Percentiles rank a stretch among this genome's conserved stretches.
These are phyloP conservation scores for Eurytoma californica DNA, from an alignment of 2,888 invertebrate species.

Conservation along the genomic window DNA sequence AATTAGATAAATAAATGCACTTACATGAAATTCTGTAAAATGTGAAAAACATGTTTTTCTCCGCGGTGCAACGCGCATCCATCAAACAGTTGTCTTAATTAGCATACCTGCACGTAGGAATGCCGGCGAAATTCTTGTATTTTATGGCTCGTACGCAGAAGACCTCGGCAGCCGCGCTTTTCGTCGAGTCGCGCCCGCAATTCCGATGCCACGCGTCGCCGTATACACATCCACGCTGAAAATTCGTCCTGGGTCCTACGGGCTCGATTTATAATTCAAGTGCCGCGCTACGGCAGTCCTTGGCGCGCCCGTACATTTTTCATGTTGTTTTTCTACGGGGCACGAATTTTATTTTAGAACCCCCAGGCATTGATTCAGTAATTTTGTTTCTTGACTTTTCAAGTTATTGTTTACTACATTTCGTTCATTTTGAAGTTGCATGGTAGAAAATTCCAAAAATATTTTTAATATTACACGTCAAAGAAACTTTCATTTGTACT, in stretches of 20 bases:
- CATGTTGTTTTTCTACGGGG: neutral
- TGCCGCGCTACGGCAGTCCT: neutral
- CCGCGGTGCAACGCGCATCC: too few relatives aligned
- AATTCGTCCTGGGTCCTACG: neutral
- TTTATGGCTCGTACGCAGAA: neutral
- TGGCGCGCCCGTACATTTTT: neutral
- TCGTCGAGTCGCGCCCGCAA: neutral
- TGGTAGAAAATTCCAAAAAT: too few relatives aligned
- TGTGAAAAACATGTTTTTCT: too few relatives aligned
- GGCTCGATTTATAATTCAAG: conserved; percentile 14
- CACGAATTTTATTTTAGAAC: neutral
- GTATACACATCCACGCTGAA: neutral
- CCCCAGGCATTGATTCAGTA: neutral
- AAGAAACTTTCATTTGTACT: too few relatives aligned
- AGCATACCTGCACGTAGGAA: neutral
- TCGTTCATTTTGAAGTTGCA: too few relatives aligned
- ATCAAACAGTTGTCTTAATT: conserved; percentile 4
- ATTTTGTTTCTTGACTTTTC: neutral
- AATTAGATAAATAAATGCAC: too few relatives aligned
- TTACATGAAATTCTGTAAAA: too few relatives aligned
- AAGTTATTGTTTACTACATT: neutral
- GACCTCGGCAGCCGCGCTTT: neutral
- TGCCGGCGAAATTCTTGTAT: neutral
- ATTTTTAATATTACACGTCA: too few relatives aligned
- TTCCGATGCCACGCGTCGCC: neutral